These are phyloP conservation scores for Eumeta japonica DNA, from an alignment of 1,140 invertebrate species.

Conservation along the genomic window DNA sequence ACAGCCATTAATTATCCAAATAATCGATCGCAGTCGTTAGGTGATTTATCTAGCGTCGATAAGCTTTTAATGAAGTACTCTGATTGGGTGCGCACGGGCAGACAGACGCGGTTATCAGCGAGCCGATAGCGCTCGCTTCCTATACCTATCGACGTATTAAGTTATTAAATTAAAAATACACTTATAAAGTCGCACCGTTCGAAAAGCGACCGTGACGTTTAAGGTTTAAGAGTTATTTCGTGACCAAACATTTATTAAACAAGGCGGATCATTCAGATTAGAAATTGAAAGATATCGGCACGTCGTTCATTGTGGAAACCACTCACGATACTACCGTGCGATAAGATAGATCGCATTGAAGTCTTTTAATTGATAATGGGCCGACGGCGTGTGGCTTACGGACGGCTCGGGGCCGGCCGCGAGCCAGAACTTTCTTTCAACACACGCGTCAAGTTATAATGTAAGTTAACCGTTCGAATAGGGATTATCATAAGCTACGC, in stretches of 20 bases:
- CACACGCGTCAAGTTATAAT: no score
- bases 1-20: constrained; percentile 51
- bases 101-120: constrained; percentile 33
- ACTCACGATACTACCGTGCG: constrained; percentile 46
- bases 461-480: no score
- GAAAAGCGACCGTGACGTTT: constrained; percentile 25
- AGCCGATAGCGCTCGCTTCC: constrained; percentile 40
- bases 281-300: constrained; percentile 54
- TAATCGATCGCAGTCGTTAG: constrained; percentile 51
- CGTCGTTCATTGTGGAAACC: constrained; percentile 54
- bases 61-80: constrained; percentile 58
- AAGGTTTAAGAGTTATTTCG: neutral
- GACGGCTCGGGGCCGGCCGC: no score
- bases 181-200: constrained; percentile 13
- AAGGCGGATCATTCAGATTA: constrained; percentile 52
- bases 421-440: no score
- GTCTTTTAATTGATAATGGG: constrained; percentile 46
- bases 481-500: no score
- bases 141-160: constrained; percentile 50
- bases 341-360: constrained; percentile 50
- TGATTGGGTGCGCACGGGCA: constrained; percentile 47
- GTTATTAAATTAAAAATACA: constrained; percentile 57
- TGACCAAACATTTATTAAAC: constrained; percentile 21
- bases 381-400: constrained; percentile 24
- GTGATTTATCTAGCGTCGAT: constrained; percentile 55